Percentiles rank a stretch among this genome's conserved stretches.
Conservation (phyloP, 2,888 invertebrate genomes). For the Caenorhabditis zanzibari region DNA sequence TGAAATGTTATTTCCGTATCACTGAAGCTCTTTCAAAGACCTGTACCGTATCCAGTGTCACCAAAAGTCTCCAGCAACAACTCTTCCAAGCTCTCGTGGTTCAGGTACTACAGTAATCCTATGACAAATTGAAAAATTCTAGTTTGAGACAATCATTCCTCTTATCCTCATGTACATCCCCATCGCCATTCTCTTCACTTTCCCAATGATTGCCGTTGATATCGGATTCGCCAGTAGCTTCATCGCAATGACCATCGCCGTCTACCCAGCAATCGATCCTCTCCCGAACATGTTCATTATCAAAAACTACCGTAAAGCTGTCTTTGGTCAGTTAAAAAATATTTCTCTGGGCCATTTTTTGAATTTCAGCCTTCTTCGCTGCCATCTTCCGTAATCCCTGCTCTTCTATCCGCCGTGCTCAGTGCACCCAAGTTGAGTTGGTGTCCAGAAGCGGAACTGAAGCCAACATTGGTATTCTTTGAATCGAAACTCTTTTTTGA, state of each 20-base stretch:
- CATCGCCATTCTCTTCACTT: constrained; percentile 43
- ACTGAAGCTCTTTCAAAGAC: constrained; percentile 43
- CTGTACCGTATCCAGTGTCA: constrained; percentile 37
- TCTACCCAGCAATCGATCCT: constrained; percentile 51
- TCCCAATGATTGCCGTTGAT: constrained; percentile 51
- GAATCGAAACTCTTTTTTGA: not conserved
- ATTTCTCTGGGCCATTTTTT: not conserved
- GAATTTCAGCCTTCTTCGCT: constrained; percentile 29
- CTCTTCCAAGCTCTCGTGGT: constrained; percentile 49
- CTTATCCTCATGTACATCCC: constrained; percentile 49
- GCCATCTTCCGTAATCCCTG: constrained; percentile 38
- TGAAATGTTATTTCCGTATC: constrained; percentile 41
- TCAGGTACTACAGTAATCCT: constrained; percentile 13
- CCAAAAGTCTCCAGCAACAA: constrained; percentile 51
- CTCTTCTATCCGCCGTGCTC: constrained; percentile 33
- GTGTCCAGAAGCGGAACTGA: constrained; percentile 39
- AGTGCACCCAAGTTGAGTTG: constrained; percentile 47
- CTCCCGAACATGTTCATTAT: constrained; percentile 53
- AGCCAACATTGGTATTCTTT: constrained; percentile 44
- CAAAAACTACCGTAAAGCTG: constrained; percentile 47
- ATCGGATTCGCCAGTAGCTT: constrained; percentile 49
- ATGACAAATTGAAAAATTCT: not conserved
- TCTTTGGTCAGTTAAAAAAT: constrained; percentile 15
- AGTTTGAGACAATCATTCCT: constrained; percentile 33
- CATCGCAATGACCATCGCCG: constrained; percentile 52